A percentile compares a stretch with the other conserved stretches of the same genome.
Conservation (phyloP, 2,888 invertebrate species). For the Zonitis immaculata region DNA sequence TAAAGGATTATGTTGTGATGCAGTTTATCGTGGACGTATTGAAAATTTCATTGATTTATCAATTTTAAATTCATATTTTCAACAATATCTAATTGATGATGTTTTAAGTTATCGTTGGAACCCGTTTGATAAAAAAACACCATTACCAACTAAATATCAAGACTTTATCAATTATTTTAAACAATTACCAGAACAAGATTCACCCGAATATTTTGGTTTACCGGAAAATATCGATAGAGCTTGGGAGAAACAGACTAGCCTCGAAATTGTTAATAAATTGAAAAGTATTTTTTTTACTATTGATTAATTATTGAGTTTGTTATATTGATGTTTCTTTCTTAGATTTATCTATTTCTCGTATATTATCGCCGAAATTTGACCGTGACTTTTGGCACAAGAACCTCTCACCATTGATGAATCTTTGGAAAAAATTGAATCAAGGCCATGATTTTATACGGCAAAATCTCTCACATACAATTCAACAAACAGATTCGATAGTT, state of each 20-base stretch:
- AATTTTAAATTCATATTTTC: slow-evolving; percentile 64
- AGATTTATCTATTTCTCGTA: slow-evolving; percentile 23
- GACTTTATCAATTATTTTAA: slow-evolving; percentile 64
- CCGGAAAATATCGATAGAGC: slow-evolving; percentile 83
- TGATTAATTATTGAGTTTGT: no score
- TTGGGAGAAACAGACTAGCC: slow-evolving; percentile 58
- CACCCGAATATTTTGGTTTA: slow-evolving; percentile 73
- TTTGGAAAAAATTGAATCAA: slow-evolving; percentile 80
- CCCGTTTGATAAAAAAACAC: slow-evolving; percentile 51
- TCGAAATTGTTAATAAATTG: slow-evolving; percentile 28
- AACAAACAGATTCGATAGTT: slow-evolving; percentile 47
- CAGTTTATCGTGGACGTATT: slow-evolving; percentile 82
- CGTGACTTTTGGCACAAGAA: slow-evolving; percentile 55
- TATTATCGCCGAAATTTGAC: slow-evolving; percentile 26
- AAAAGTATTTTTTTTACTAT: no score
- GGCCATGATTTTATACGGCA: slow-evolving; percentile 46
- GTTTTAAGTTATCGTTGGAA: slow-evolving; percentile 58
- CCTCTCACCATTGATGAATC: slow-evolving; percentile 64
- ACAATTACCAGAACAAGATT: slow-evolving; percentile 66
- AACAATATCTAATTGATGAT: slow-evolving; percentile 56
- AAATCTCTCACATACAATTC: slow-evolving; percentile 20
- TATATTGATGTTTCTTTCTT: slow-evolving; percentile 16
- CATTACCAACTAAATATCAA: slow-evolving; percentile 57
- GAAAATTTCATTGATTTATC: slow-evolving; percentile 71
- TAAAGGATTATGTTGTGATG: slow-evolving; percentile 70